A percentile compares a stretch with the other conserved stretches of the same genome.
Evolutionary conservation across 2,797 vertebrate genomes (phyloP).

Genomic region (Enteromius paludinosus): DNA sequence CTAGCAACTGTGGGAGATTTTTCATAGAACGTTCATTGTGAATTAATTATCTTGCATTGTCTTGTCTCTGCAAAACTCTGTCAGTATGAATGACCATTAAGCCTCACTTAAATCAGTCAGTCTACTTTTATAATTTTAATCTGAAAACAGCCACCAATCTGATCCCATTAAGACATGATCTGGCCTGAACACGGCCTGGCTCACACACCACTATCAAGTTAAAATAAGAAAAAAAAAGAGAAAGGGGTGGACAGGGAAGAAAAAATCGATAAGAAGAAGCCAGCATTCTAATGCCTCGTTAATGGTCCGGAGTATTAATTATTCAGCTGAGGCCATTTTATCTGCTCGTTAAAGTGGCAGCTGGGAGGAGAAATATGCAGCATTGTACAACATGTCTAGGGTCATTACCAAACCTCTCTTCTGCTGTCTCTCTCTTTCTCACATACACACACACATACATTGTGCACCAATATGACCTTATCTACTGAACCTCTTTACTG

Average conservation of each 20-base stretch:
- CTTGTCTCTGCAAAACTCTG: neutral
- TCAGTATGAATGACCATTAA: neutral
- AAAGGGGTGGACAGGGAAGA: constrained; percentile 51
- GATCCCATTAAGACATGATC: neutral
- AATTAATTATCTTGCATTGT: neutral
- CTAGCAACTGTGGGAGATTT: neutral
- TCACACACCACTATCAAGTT: constrained; percentile 60
- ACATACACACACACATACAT: constrained; percentile 4
- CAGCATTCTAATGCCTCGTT: constrained; percentile 85
- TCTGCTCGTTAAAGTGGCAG: constrained; percentile 83
- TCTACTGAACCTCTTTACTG: constrained; percentile 47
- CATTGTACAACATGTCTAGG: constrained; percentile 72
- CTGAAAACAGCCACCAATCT: constrained; percentile 69
- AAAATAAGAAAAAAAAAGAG: constrained; percentile 69
- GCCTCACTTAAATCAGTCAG: constrained; percentile 60
- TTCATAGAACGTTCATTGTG: neutral
- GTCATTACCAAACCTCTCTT: constrained; percentile 67
- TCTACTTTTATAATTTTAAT: constrained; percentile 79
- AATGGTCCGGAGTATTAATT: constrained; percentile 86
- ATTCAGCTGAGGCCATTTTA: constrained; percentile 84
- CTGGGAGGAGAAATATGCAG: constrained; percentile 77
- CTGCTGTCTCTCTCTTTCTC: constrained; percentile 36
- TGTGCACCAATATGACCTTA: constrained; percentile 42
- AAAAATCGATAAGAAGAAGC: constrained; percentile 80
- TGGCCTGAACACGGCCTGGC: neutral